Percentiles rank a stretch among this genome's conserved stretches.
phyloP scores from a whole-genome alignment of 2,888 invertebrate species.

The Thyatira batis region DNA sequence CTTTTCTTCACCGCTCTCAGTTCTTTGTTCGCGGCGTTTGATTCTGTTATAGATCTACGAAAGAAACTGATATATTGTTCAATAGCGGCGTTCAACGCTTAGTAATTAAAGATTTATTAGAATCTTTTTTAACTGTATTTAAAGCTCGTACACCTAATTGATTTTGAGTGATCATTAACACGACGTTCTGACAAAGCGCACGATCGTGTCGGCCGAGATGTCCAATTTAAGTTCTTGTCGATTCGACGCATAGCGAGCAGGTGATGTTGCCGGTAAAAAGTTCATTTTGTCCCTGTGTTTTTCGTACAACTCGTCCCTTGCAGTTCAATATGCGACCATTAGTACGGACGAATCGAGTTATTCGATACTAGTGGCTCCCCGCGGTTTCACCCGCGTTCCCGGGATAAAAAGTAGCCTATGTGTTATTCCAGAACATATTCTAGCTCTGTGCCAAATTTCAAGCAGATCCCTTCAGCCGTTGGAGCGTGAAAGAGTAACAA shows the following conservation, averaged over 20 bases:
- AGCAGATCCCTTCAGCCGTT: too few relatives aligned
- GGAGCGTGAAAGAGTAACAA: too few relatives aligned
- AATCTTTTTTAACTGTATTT: slow-evolving; percentile 16
- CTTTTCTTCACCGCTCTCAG: slow-evolving; percentile 55
- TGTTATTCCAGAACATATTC: too few relatives aligned
- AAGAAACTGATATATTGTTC: slow-evolving; percentile 24
- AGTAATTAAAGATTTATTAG: slow-evolving; percentile 30
- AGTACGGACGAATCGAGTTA: slow-evolving; percentile 33
- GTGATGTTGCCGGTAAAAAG: slow-evolving; percentile 51
- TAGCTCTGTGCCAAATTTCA: too few relatives aligned
- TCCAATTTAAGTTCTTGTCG: slow-evolving; percentile 59
- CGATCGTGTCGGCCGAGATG: slow-evolving; percentile 32
- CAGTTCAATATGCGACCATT: slow-evolving; percentile 39
- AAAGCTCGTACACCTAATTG: slow-evolving; percentile 34
- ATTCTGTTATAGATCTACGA: slow-evolving; percentile 25
- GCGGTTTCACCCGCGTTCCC: too few relatives aligned
- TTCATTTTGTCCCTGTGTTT: slow-evolving; percentile 43
- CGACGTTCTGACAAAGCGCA: slow-evolving; percentile 43
- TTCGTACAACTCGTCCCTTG: slow-evolving; percentile 37
- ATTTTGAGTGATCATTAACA: slow-evolving; percentile 47
- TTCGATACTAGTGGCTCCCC: too few relatives aligned
- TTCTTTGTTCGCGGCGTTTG: slow-evolving; percentile 48
- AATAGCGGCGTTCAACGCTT: slow-evolving; percentile 47
- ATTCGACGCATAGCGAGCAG: slow-evolving; percentile 48
- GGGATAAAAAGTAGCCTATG: too few relatives aligned